Evolutionary conservation across 2,113 vertebrate species (phyloP).

Genomic region (Lanius ludovicianus): DNA sequence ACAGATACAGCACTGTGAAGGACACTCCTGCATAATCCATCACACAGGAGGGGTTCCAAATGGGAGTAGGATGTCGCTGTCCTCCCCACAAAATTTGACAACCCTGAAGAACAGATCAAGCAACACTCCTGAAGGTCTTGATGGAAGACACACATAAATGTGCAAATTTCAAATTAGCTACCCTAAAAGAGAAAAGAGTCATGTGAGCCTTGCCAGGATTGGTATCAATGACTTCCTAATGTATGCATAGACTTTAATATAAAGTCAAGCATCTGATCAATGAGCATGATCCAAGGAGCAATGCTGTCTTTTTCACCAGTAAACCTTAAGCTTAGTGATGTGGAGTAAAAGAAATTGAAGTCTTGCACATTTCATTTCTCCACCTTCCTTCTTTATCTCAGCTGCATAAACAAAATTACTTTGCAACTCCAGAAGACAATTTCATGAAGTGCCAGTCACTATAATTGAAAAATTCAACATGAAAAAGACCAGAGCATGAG

Average conservation of each 20-base stretch:
- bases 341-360: slow-evolving; percentile 30
- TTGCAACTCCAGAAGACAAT: not conserved
- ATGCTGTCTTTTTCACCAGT: not conserved
- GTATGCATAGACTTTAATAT: not conserved
- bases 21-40: not conserved
- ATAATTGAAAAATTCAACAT: not conserved
- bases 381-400: not conserved
- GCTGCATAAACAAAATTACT: not conserved
- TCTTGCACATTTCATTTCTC: not conserved
- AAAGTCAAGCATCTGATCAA: not conserved
- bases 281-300: not conserved
- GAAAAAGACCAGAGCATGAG: not conserved
- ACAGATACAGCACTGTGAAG: not conserved
- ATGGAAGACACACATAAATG: not conserved
- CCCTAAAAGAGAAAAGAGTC: not conserved
- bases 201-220: not conserved
- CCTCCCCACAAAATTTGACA: not conserved
- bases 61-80: not conserved
- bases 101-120: not conserved
- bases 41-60: not conserved
- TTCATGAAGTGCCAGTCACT: slow-evolving; percentile 11
- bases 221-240: not conserved
- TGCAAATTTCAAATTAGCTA: not conserved
- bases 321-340: not conserved
- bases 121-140: not conserved